Base-by-base conservation (phyloP, 2,113 vertebrate species). In the Esox niger region DNA sequence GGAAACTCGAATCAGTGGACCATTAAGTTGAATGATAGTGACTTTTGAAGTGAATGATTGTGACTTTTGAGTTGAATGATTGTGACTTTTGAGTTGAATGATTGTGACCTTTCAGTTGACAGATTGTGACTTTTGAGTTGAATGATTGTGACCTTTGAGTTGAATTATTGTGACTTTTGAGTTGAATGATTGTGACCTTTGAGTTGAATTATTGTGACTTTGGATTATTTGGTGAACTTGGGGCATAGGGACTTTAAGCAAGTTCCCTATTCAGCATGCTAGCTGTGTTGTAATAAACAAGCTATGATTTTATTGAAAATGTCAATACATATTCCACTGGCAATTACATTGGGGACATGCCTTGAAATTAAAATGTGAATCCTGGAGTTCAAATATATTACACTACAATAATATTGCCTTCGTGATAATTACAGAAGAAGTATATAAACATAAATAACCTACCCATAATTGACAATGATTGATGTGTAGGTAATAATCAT, bases 101-200 rank as follows among this genome's bases (percentile, higher is more conserved):
- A n/a, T n/a, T n/a, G n/a, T n/a, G n/a, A n/a, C n/a, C n/a, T n/a
- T n/a, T n/a, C n/a, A n/a, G n/a, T n/a, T n/a, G n/a, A n/a, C n/a
- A n/a, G n/a, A 64, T n/a, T n/a, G n/a, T n/a, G n/a, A 30, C 20
- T 20, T 15, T 65, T 71, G 64, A 23, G 78, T 54, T 73, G 27
- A 52, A 70, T 73, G 69, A 70, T 63, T 66, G 5, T 21, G 17
- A 13, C 61, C 67, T 75, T 71, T 2, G 71, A 74, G 78, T 54
- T 73, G 27, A 52, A 70, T 73, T 69, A 70, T 63, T 66, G 5
- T 21, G 17, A 13, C 61, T 69, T 75, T 23, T 62, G 64, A 17
- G 26, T 11, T 2, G 35, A 64, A 69, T 68, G 66, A 64, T n/a
- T n/a, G n/a, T n/a, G n/a, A 30, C 20, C 21, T 15, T 65, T 71